Evolutionary conservation across 37 sponge, comb jelly and placozoan genomes (phyloP).

Genomic region (Geodia barretti): DNA sequence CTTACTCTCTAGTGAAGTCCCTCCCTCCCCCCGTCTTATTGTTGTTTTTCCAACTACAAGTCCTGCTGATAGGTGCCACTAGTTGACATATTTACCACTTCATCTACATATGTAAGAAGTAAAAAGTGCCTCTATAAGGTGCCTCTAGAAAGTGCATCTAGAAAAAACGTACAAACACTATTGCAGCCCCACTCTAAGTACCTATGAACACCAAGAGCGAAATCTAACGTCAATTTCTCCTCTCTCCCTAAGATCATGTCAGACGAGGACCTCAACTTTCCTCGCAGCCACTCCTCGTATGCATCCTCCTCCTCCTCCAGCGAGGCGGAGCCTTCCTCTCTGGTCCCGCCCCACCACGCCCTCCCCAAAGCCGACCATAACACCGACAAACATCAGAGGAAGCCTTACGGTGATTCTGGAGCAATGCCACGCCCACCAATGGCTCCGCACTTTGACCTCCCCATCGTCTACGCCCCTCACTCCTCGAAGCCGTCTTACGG

Average conservation of each 20-base stretch:
- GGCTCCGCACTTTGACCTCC: slow-evolving; percentile 9
- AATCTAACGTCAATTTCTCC: too few species aligned
- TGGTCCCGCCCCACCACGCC: too few species aligned
- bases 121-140: neutral
- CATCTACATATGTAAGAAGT: neutral
- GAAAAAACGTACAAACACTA: too few species aligned
- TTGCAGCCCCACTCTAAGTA: too few species aligned
- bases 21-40: too few species aligned
- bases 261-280: slow-evolving; percentile 24
- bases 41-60: neutral
- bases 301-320: slow-evolving; percentile 27
- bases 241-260: slow-evolving; percentile 32
- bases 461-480: slow-evolving; percentile 48
- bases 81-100: neutral
- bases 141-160: too few species aligned
- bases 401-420: neutral
- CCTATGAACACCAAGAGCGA: too few species aligned
- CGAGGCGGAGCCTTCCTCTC: neutral
- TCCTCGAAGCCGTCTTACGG: slow-evolving; percentile 3
- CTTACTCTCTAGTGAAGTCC: too few species aligned
- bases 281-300: slow-evolving; percentile 27
- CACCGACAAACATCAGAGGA: neutral
- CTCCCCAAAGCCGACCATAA: neutral
- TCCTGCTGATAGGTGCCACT: too few species aligned
- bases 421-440: neutral